These are phyloP conservation scores for Torymus auratus DNA, from an alignment of 2,888 invertebrate species.

Conservation along the genomic window DNA sequence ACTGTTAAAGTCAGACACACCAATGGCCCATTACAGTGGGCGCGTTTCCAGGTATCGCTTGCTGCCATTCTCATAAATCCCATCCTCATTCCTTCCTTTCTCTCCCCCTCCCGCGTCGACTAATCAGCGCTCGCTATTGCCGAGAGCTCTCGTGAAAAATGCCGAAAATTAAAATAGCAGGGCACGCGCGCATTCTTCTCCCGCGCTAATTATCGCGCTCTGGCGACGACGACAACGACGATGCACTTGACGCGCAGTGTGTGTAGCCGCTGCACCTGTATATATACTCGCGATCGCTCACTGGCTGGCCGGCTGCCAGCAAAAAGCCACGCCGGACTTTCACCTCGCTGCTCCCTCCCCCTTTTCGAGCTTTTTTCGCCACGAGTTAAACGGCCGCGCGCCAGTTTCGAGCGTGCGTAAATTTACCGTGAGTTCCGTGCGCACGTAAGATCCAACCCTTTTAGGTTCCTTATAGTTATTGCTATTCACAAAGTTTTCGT, in stretches of 20 bases:
- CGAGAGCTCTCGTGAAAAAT: conserved; percentile 12
- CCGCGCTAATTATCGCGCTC: conserved; percentile 30
- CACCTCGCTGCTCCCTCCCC: background rate
- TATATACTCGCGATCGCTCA: background rate
- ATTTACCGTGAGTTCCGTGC: background rate
- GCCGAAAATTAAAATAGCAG: conserved; percentile 47
- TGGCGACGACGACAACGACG: background rate
- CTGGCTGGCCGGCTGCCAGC: conserved; percentile 36
- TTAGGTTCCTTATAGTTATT: no score
- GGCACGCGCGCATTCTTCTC: conserved; percentile 21
- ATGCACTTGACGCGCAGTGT: conserved; percentile 30
- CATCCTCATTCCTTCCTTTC: no score
- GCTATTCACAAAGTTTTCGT: no score
- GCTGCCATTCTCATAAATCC: no score
- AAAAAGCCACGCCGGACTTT: conserved; percentile 27
- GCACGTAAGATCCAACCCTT: no score
- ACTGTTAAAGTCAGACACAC: no score
- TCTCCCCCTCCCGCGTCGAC: background rate
- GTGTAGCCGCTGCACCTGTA: background rate
- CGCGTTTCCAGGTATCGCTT: no score
- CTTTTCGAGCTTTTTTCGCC: conserved; percentile 17
- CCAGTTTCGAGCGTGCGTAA: background rate
- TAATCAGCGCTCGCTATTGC: background rate
- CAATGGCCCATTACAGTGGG: no score
- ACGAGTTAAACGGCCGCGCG: background rate